A percentile compares a stretch with the other conserved stretches of the same genome.
These are phyloP conservation scores for Poecilia gillii DNA, from an alignment of 2,797 vertebrate genomes.

Conservation along the genomic window DNA sequence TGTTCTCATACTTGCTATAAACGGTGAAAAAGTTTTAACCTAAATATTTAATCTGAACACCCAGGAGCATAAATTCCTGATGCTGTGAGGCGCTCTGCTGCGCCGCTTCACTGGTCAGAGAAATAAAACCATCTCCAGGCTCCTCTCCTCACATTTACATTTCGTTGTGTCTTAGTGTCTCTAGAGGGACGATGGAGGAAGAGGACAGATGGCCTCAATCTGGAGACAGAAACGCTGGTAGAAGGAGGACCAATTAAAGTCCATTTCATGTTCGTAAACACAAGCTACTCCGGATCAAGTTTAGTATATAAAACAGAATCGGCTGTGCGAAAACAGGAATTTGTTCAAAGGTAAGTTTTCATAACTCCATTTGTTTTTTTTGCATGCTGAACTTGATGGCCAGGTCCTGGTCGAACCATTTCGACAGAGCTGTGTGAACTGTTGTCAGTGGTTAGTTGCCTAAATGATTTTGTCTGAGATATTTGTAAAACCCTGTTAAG, in stretches of 20 bases:
- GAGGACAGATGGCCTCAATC: slow-evolving; percentile 74
- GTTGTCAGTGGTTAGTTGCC: not conserved
- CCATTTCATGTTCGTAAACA: slow-evolving; percentile 55
- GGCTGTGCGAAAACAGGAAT: not conserved
- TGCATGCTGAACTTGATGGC: too few relatives aligned
- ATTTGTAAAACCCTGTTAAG: not conserved
- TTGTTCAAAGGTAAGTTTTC: not conserved
- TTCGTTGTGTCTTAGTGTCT: slow-evolving; percentile 7
- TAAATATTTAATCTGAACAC: slow-evolving; percentile 12
- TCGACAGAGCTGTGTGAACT: too few relatives aligned
- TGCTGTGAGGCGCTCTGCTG: not conserved
- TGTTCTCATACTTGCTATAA: not conserved
- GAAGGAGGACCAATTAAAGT: slow-evolving; percentile 61
- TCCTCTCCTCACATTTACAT: slow-evolving; percentile 35
- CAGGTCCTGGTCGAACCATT: too few relatives aligned
- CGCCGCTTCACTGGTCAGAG: slow-evolving; percentile 7
- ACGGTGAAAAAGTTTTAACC: not conserved
- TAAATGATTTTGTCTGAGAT: not conserved
- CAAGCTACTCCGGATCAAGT: slow-evolving; percentile 22
- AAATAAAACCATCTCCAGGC: slow-evolving; percentile 3
- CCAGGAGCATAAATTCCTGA: slow-evolving; percentile 1
- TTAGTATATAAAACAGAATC: not conserved
- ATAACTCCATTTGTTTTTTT: not conserved
- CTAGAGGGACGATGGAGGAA: slow-evolving; percentile 28
- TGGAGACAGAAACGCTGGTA: slow-evolving; percentile 51